Conservation (phyloP, 2,797 vertebrate species). For the Propithecus deckenii region DNA sequence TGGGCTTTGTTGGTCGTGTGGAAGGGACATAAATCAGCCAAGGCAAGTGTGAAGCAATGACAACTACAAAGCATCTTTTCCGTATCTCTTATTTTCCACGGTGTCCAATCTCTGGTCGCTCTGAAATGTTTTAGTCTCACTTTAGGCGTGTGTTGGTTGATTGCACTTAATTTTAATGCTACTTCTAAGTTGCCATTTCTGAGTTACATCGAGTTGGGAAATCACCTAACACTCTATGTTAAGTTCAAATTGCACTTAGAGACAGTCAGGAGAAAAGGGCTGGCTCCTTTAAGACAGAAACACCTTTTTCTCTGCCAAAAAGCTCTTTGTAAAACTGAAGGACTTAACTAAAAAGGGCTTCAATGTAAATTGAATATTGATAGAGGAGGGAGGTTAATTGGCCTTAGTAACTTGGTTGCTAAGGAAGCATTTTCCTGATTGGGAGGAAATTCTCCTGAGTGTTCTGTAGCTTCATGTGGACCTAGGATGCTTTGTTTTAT, state of each 20-base stretch:
- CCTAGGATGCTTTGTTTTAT: conserved; percentile 62
- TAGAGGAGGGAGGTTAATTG: conserved; percentile 61
- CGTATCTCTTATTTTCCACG: background rate
- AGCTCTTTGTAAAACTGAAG: conserved; percentile 65
- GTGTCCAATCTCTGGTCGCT: background rate
- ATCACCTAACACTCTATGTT: background rate
- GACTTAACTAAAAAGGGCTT: conserved; percentile 60
- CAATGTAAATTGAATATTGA: conserved; percentile 67
- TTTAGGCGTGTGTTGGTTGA: background rate
- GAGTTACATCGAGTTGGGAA: background rate
- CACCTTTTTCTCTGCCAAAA: conserved; percentile 46
- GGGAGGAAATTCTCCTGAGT: conserved; percentile 63
- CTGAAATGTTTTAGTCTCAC: conserved; percentile 26
- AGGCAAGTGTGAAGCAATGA: background rate
- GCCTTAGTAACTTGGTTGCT: conserved; percentile 71
- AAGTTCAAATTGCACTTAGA: background rate
- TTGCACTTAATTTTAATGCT: conserved; percentile 41
- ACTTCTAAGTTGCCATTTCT: background rate
- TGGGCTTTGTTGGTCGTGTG: conserved; percentile 29
- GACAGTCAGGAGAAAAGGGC: background rate
- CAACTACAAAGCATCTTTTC: conserved; percentile 20
- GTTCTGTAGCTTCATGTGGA: conserved; percentile 46
- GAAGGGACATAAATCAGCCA: conserved; percentile 41
- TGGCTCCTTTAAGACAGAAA: conserved; percentile 67
- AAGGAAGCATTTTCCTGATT: conserved; percentile 71